phyloP scores from a whole-genome alignment of 2,797 vertebrate species.

The Pseudochirops corinnae region DNA sequence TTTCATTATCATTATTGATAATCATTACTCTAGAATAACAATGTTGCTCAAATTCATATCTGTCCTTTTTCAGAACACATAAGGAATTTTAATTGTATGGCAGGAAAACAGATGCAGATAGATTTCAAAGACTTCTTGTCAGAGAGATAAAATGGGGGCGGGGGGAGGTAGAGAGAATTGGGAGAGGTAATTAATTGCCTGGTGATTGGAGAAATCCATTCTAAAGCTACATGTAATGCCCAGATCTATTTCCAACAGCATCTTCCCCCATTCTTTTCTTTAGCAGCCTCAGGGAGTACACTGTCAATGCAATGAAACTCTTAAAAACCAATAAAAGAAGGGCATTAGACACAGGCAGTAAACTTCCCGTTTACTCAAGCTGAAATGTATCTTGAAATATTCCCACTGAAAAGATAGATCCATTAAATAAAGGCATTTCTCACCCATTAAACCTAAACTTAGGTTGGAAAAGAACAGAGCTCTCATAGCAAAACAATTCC shows the following conservation, averaged over 20 bases:
- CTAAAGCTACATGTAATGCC: not conserved
- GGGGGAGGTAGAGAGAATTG: not conserved
- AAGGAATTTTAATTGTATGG: not conserved
- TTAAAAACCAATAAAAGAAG: not conserved
- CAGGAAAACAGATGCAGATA: not conserved
- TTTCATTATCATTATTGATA: not conserved
- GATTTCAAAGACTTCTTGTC: not conserved
- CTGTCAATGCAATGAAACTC: not conserved
- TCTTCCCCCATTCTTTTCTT: not conserved
- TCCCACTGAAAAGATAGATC: not conserved
- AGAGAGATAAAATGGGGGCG: not conserved
- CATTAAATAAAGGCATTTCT: slow-evolving; percentile 3
- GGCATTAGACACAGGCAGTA: not conserved
- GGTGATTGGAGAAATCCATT: not conserved
- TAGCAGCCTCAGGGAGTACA: not conserved
- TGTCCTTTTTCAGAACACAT: not conserved
- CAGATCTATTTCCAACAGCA: not conserved
- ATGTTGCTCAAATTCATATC: not conserved
- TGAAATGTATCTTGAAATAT: not conserved
- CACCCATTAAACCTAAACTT: slow-evolving; percentile 3
- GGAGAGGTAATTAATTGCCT: not conserved
- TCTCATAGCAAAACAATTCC: not conserved
- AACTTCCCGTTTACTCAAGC: not conserved
- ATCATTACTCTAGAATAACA: not conserved
- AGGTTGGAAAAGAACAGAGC: not conserved